Conservation (phyloP, 1,140 invertebrate genomes). For the Drosophila auraria region DNA sequence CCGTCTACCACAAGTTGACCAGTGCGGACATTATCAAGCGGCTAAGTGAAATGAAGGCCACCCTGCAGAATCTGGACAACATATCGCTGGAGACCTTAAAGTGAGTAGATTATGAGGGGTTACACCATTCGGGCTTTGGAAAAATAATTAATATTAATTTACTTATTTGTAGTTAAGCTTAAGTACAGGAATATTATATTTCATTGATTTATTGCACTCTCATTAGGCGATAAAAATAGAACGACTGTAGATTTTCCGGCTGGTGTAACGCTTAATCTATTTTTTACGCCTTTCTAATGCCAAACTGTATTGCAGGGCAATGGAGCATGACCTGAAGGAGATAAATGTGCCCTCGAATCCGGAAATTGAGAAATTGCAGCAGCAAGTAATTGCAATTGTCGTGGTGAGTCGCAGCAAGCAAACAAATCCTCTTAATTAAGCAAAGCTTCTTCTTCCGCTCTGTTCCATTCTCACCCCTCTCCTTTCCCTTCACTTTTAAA, state of each 20-base stretch:
- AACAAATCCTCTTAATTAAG: constrained; percentile 49
- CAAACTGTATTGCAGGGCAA: constrained; percentile 59
- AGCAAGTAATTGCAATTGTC: constrained; percentile 84
- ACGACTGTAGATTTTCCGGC: background rate
- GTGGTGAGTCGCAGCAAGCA: constrained; percentile 72
- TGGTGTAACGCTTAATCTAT: constrained; percentile 13
- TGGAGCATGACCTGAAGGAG: constrained; percentile 84
- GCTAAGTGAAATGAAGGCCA: constrained; percentile 81
- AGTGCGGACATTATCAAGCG: constrained; percentile 82
- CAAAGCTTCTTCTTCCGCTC: constrained; percentile 29
- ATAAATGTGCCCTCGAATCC: constrained; percentile 83
- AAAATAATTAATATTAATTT: background rate
- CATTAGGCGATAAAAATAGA: background rate
- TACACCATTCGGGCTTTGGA: background rate
- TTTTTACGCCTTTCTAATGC: constrained; percentile 6
- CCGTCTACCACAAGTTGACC: constrained; percentile 76
- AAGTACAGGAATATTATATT: background rate
- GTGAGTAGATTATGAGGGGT: constrained; percentile 33
- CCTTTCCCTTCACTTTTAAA: constrained; percentile 7
- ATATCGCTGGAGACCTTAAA: constrained; percentile 82
- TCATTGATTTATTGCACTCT: background rate
- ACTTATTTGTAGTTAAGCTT: background rate
- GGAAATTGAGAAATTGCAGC: constrained; percentile 83
- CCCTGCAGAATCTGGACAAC: constrained; percentile 83
- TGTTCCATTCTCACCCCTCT: constrained; percentile 15